Conservation (phyloP, 2,888 invertebrate genomes). For the Hermaeophaga mercurialis region DNA sequence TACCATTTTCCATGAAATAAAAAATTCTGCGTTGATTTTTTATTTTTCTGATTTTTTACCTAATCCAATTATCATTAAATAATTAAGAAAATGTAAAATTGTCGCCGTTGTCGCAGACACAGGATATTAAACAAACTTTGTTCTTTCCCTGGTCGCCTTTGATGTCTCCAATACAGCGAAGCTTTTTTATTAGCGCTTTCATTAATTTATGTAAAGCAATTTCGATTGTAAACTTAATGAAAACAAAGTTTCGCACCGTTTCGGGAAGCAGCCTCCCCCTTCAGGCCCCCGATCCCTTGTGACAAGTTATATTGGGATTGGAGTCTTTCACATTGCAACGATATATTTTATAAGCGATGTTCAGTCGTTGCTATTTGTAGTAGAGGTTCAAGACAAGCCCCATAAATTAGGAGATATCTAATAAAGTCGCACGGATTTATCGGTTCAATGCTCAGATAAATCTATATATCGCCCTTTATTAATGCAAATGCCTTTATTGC, state of each 20-base stretch:
- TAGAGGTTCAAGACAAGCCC: conserved; percentile 54
- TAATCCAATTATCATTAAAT: too few relatives aligned
- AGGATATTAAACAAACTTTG: conserved; percentile 27
- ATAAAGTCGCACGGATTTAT: conserved; percentile 60
- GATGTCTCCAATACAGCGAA: conserved; percentile 31
- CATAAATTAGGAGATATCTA: conserved; percentile 60
- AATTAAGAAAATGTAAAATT: conserved; percentile 15
- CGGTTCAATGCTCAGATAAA: conserved; percentile 56
- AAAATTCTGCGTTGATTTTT: too few relatives aligned
- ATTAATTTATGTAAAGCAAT: conserved; percentile 40
- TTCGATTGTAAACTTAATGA: conserved; percentile 41
- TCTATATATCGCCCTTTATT: conserved; percentile 54
- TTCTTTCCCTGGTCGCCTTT: conserved; percentile 16
- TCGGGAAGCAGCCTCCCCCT: conserved; percentile 24
- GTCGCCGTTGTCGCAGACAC: conserved; percentile 9
- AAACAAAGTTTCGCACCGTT: conserved; percentile 40
- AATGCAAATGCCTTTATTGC: conserved; percentile 52
- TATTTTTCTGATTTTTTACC: too few relatives aligned
- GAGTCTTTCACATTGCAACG: conserved; percentile 44
- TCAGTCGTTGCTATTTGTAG: conserved; percentile 52
- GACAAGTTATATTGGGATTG: conserved; percentile 42
- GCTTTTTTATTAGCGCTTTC: conserved; percentile 36
- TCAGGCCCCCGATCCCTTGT: conserved; percentile 21
- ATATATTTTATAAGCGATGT: conserved; percentile 51
- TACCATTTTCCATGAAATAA: too few relatives aligned